A percentile compares a stretch with the other conserved stretches of the same genome.
Conservation (phyloP, 2,113 vertebrate species). For the Syngnathus floridae region DNA sequence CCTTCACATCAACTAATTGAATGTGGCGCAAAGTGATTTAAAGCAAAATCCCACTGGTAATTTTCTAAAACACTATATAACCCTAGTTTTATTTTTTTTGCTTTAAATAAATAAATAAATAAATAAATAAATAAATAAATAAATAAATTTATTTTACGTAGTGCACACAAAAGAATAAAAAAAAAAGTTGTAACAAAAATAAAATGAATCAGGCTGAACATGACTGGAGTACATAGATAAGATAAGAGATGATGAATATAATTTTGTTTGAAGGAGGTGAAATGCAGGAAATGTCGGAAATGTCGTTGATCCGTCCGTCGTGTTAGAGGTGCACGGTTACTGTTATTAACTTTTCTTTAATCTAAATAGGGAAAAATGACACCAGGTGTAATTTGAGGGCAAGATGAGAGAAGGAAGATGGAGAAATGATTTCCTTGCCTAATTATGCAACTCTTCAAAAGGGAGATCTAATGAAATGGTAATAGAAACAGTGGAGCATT, state of each 20-base stretch:
- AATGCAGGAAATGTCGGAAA: too few relatives aligned
- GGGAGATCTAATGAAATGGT: conserved; percentile 63
- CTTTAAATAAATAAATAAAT: too few relatives aligned
- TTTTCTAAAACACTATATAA: too few relatives aligned
- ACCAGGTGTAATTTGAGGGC: conserved; percentile 45
- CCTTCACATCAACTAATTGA: not conserved
- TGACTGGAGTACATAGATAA: too few relatives aligned
- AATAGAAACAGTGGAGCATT: conserved; percentile 67
- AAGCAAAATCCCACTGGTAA: not conserved
- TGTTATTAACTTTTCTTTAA: conserved; percentile 52
- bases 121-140: too few relatives aligned
- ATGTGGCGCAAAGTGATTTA: not conserved
- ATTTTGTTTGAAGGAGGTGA: too few relatives aligned
- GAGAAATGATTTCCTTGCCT: conserved; percentile 34
- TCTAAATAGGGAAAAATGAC: conserved; percentile 45
- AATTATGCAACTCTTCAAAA: conserved; percentile 58
- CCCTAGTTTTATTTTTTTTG: too few relatives aligned
- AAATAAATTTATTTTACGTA: too few relatives aligned
- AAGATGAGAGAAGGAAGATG: conserved; percentile 15
- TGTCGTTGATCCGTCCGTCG: conserved; percentile 1
- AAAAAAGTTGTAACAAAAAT: too few relatives aligned
- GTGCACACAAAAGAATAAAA: too few relatives aligned
- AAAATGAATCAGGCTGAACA: too few relatives aligned
- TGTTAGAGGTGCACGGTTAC: conserved; percentile 36
- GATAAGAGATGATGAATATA: too few relatives aligned